Conservation (phyloP, 2,113 vertebrate genomes). For the Tamias sibiricus region DNA sequence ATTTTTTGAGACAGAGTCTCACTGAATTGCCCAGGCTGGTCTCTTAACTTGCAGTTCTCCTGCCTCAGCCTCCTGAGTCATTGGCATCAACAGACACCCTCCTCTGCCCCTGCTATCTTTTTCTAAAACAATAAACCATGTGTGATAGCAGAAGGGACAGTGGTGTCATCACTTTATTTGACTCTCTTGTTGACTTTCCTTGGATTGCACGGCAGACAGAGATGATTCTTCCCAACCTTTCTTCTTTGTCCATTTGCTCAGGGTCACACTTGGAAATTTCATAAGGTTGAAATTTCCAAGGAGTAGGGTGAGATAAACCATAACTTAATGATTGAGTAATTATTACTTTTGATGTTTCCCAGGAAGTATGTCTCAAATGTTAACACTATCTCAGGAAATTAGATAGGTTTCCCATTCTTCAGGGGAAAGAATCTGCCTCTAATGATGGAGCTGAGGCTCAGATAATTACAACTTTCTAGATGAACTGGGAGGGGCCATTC, state of each 20-base stretch:
- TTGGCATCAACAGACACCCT: no score
- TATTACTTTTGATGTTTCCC: neutral
- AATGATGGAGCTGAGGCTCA: neutral
- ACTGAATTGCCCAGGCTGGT: no score
- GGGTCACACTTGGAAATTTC: neutral
- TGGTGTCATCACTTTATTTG: neutral
- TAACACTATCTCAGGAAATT: neutral
- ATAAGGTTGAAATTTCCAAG: neutral
- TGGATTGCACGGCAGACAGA: neutral
- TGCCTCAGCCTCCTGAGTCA: no score
- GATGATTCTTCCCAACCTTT: neutral
- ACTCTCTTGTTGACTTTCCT: neutral
- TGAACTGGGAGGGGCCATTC: neutral
- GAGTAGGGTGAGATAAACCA: neutral
- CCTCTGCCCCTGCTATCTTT: neutral
- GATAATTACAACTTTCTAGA: neutral
- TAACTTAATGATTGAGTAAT: neutral
- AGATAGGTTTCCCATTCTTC: neutral
- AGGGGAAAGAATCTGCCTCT: neutral
- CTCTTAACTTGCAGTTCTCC: no score
- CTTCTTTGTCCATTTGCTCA: constrained; percentile 10
- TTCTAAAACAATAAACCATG: neutral
- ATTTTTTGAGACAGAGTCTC: no score
- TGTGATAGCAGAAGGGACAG: neutral
- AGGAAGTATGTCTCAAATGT: neutral